A percentile compares a stretch with the other conserved stretches of the same genome.
phyloP scores from a whole-genome alignment of 2,113 vertebrate species.

The Catagonus wagneri region DNA sequence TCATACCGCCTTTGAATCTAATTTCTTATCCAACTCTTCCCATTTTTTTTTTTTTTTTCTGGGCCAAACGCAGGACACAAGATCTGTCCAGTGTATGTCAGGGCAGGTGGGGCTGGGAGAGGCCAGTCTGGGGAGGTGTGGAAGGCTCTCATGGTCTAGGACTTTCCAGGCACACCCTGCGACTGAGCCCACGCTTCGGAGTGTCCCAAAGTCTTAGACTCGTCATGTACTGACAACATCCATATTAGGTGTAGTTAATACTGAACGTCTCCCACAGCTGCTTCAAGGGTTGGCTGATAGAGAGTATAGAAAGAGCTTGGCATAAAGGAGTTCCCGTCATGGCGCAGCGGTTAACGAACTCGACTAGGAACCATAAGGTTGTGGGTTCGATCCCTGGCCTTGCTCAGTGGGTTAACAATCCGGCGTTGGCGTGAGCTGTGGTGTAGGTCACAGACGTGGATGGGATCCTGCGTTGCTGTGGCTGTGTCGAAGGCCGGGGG shows the following conservation, averaged over 20 bases:
- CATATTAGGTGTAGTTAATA: not conserved
- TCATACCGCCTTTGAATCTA: not conserved
- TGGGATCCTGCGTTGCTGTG: no score
- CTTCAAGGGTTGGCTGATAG: not conserved
- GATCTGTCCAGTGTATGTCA: not conserved
- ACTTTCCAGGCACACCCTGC: not conserved
- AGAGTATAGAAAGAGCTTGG: not conserved
- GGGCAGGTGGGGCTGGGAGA: no score
- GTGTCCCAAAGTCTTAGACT: not conserved
- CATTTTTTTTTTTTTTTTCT: not conserved
- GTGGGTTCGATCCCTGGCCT: no score
- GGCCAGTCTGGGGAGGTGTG: not conserved
- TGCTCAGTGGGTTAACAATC: no score
- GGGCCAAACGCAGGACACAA: not conserved
- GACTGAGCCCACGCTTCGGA: not conserved
- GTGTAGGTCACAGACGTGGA: no score
- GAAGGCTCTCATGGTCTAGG: no score
- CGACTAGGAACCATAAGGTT: no score
- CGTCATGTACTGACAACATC: not conserved
- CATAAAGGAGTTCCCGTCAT: no score
- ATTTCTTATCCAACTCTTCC: not conserved
- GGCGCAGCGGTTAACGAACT: no score
- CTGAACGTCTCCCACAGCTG: not conserved
- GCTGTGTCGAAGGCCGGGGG: no score
- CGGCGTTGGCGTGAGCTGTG: no score